Conservation (phyloP, 2,888 invertebrate species). For the Nasonia oneida region DNA sequence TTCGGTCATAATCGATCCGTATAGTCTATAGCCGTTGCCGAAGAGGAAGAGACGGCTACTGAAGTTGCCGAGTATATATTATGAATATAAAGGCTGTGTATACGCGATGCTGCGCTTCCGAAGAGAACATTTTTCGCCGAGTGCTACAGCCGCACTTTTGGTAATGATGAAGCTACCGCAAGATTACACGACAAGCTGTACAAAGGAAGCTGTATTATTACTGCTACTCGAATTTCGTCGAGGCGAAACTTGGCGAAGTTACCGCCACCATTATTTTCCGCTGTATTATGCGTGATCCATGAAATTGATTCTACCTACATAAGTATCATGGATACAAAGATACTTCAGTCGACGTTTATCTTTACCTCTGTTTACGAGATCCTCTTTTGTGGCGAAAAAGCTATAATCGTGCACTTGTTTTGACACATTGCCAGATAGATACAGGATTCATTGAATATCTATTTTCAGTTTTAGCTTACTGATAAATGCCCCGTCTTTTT, state of each 20-base stretch:
- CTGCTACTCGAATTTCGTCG: background rate
- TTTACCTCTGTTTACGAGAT: background rate
- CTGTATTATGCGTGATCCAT: background rate
- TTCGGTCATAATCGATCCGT: background rate
- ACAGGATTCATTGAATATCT: too few relatives aligned
- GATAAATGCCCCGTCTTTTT: too few relatives aligned
- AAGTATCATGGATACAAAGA: too few relatives aligned
- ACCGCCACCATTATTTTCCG: background rate
- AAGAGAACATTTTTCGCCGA: constrained; percentile 15
- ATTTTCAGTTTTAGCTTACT: too few relatives aligned
- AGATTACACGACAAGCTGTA: background rate
- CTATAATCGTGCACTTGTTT: too few relatives aligned
- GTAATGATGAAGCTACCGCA: background rate
- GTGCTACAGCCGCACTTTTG: background rate
- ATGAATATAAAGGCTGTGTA: background rate
- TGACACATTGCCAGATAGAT: too few relatives aligned
- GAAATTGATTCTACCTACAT: background rate
- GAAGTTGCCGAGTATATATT: background rate
- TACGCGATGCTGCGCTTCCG: background rate
- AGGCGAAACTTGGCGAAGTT: too few relatives aligned
- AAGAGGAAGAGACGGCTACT: background rate
- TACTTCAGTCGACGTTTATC: too few relatives aligned
- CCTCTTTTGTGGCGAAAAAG: too few relatives aligned
- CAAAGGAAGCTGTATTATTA: background rate
- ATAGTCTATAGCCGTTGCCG: background rate